These are phyloP conservation scores for Hipposideros armiger DNA, from an alignment of 2,113 vertebrate species.

Conservation along the genomic window DNA sequence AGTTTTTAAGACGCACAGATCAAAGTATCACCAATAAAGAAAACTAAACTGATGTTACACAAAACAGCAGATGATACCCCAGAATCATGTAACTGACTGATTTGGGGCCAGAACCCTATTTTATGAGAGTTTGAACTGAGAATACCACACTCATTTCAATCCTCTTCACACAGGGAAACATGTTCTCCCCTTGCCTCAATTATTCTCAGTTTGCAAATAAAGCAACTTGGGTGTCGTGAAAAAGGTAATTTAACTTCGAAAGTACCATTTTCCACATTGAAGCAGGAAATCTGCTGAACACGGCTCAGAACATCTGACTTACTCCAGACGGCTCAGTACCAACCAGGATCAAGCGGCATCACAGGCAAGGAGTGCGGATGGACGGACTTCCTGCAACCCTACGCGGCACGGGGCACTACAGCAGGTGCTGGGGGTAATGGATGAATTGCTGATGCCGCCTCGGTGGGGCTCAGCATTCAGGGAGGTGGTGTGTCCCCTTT, in stretches of 20 bases:
- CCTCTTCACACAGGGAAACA: neutral
- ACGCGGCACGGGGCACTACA: fast-evolving
- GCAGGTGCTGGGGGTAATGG: fast-evolving
- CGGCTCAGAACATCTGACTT: neutral
- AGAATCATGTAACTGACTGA: neutral
- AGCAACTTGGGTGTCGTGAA: neutral
- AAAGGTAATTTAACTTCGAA: neutral
- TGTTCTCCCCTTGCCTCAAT: neutral
- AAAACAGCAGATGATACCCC: neutral
- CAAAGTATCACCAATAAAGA: neutral
- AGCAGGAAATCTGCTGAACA: neutral
- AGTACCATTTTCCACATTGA: neutral
- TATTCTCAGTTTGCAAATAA: neutral
- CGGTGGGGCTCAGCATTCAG: neutral
- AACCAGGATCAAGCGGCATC: fast-evolving
- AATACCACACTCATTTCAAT: neutral
- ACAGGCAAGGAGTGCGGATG: fast-evolving
- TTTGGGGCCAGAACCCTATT: neutral
- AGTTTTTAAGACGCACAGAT: neutral
- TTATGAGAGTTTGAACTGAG: neutral
- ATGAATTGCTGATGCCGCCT: no score
- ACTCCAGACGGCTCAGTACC: neutral
- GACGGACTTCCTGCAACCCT: fast-evolving
- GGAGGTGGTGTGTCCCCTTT: neutral
- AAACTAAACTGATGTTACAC: neutral